Conservation (phyloP, 2,888 invertebrate genomes). For the Gymnosoma rotundatum region DNA sequence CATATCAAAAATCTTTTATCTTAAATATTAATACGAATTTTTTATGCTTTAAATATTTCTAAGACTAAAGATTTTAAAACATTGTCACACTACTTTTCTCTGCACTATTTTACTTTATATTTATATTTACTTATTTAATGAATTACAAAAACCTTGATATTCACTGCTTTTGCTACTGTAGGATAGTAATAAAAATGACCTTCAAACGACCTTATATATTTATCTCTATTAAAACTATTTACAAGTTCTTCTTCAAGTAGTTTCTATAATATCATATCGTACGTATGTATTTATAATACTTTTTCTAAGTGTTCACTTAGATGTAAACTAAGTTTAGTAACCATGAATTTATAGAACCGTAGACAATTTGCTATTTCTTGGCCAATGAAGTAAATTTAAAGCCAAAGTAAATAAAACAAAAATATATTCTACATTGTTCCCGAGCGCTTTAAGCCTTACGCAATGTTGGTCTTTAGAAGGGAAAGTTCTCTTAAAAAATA, state of each 20-base stretch:
- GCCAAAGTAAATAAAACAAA: conserved; percentile 16
- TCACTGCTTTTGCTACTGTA: conserved; percentile 22
- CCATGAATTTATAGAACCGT: neutral
- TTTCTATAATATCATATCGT: neutral
- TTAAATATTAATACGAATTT: no score
- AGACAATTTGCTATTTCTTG: conserved; percentile 41
- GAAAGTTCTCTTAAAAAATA: neutral
- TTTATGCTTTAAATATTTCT: no score
- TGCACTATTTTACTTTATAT: conserved; percentile 1
- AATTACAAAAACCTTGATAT: conserved; percentile 48
- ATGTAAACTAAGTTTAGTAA: neutral
- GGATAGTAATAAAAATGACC: conserved; percentile 61
- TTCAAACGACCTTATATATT: conserved; percentile 66
- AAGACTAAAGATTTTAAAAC: no score
- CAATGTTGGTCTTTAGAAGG: neutral
- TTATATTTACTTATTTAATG: conserved; percentile 1
- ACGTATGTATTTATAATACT: neutral
- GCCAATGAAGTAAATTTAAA: conserved; percentile 45
- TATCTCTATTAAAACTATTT: conserved; percentile 49
- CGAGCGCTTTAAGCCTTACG: conserved; percentile 1
- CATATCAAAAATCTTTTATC: no score
- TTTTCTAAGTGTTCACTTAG: no score
- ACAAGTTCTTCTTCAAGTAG: conserved; percentile 22
- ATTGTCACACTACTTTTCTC: neutral
- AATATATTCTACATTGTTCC: neutral